Percentiles rank a stretch among this genome's conserved stretches.
phyloP scores from a whole-genome alignment of 2,888 invertebrate genomes.

The Syritta pipiens region DNA sequence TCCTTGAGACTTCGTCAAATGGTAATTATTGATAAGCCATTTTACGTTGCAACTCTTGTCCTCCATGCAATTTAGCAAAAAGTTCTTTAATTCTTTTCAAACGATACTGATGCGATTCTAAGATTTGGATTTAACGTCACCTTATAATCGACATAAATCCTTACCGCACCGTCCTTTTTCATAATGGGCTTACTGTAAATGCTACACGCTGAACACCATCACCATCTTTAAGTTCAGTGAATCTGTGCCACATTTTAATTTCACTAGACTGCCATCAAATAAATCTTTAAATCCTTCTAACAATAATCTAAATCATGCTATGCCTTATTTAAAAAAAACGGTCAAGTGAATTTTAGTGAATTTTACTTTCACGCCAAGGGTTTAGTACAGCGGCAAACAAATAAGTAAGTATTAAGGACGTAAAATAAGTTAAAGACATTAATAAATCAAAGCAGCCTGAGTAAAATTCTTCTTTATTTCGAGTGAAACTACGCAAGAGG shows the following conservation, averaged over 20 bases:
- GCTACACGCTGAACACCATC: constrained; percentile 62
- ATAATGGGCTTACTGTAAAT: constrained; percentile 75
- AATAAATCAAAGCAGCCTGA: too few species aligned
- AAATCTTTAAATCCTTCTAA: constrained; percentile 8
- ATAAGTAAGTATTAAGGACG: too few species aligned
- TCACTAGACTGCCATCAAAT: constrained; percentile 25
- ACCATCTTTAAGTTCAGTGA: constrained; percentile 21
- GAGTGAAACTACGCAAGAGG: too few species aligned
- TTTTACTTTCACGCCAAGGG: too few species aligned
- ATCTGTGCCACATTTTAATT: constrained; percentile 32
- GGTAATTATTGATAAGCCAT: too few species aligned
- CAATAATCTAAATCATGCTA: constrained; percentile 9
- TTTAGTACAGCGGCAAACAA: too few species aligned
- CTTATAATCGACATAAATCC: constrained; percentile 61
- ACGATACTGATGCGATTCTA: constrained; percentile 5
- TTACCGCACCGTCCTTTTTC: constrained; percentile 72
- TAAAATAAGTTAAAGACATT: too few species aligned
- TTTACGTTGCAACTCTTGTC: too few species aligned
- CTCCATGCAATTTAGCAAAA: constrained; percentile 8
- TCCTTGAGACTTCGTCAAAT: too few species aligned
- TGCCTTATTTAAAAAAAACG: constrained; percentile 15
- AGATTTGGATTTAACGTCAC: constrained; percentile 37
- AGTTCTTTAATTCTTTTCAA: constrained; percentile 20
- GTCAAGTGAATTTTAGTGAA: too few species aligned
- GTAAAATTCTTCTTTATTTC: too few species aligned